Conservation (phyloP, 2,113 vertebrate genomes). For the Syngnathoides biaculeatus region DNA sequence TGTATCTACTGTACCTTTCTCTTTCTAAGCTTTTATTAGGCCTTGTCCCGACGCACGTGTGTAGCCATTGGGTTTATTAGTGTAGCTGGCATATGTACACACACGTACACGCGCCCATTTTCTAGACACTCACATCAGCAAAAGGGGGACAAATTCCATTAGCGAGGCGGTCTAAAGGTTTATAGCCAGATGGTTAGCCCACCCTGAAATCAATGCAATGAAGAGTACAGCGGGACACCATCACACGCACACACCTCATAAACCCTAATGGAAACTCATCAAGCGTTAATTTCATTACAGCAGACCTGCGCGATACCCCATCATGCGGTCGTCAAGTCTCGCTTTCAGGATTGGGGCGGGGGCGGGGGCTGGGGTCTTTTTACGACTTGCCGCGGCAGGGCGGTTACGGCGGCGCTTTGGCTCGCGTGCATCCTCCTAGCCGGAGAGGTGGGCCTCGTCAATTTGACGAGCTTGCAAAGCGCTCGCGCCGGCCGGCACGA, state of each 20-base stretch:
- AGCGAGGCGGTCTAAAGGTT: slow-evolving; percentile 50
- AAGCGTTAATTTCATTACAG: slow-evolving; percentile 55
- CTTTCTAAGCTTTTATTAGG: slow-evolving; percentile 39
- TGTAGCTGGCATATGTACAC: slow-evolving; percentile 19
- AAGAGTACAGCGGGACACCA: slow-evolving; percentile 22
- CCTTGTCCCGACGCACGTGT: slow-evolving; percentile 40
- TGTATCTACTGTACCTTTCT: background rate
- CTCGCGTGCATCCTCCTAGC: slow-evolving; percentile 18
- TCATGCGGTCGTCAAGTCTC: slow-evolving; percentile 30
- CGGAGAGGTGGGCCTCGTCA: slow-evolving; percentile 16
- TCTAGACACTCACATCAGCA: slow-evolving; percentile 7
- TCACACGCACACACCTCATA: slow-evolving; percentile 45
- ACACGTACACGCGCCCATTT: background rate
- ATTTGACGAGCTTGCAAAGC: slow-evolving; percentile 29
- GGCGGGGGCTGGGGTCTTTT: slow-evolving; percentile 1
- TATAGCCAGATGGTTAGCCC: slow-evolving; percentile 65
- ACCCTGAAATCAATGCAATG: slow-evolving; percentile 51
- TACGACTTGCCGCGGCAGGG: slow-evolving; percentile 38
- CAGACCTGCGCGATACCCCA: slow-evolving; percentile 41
- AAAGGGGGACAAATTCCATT: slow-evolving; percentile 57
- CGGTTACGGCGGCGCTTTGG: slow-evolving; percentile 12
- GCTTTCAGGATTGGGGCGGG: background rate
- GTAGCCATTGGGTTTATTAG: slow-evolving; percentile 66
- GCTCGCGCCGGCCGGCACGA: background rate
- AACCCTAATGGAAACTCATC: slow-evolving; percentile 63